A percentile compares a stretch with the other conserved stretches of the same genome.
Conservation (phyloP, 2,888 invertebrate species). For the Lepidocyrtinus sp. region DNA sequence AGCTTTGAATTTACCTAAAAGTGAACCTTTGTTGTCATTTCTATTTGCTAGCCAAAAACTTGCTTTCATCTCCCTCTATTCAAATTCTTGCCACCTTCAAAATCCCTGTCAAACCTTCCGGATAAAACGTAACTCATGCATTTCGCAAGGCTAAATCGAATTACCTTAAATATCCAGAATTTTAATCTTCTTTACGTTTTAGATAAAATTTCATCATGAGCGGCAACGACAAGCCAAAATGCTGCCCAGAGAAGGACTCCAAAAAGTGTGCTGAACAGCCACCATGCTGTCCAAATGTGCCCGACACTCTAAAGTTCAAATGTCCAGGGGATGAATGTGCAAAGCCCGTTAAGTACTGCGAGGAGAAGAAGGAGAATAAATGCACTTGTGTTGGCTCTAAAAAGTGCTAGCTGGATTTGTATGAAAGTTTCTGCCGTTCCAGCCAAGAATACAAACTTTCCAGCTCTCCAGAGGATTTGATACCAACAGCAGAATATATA, state of each 20-base stretch:
- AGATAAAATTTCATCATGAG: conserved; percentile 51
- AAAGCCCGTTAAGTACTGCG: conserved; percentile 31
- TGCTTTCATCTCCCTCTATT: not conserved
- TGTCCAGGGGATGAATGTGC: conserved; percentile 42
- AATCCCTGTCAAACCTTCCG: not conserved
- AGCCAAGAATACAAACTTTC: no score
- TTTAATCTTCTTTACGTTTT: no score
- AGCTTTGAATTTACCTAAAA: no score
- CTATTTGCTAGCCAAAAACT: not conserved
- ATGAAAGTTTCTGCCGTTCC: no score
- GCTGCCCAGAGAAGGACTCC: conserved; percentile 35
- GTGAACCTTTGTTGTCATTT: no score
- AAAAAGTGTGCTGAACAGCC: conserved; percentile 27
- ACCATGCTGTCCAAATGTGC: conserved; percentile 45
- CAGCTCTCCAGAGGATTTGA: no score
- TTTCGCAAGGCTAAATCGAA: no score
- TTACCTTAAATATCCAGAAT: no score
- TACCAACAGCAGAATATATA: no score
- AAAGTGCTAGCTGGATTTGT: conserved; percentile 37
- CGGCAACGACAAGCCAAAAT: conserved; percentile 40
- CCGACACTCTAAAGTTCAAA: conserved; percentile 45
- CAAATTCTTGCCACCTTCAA: not conserved
- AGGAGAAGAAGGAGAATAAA: conserved; percentile 40
- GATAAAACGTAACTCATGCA: no score
- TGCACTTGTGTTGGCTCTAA: conserved; percentile 42